Base-by-base conservation (phyloP, 2,888 invertebrate genomes). In the Lepetodrilus schrolli region DNA sequence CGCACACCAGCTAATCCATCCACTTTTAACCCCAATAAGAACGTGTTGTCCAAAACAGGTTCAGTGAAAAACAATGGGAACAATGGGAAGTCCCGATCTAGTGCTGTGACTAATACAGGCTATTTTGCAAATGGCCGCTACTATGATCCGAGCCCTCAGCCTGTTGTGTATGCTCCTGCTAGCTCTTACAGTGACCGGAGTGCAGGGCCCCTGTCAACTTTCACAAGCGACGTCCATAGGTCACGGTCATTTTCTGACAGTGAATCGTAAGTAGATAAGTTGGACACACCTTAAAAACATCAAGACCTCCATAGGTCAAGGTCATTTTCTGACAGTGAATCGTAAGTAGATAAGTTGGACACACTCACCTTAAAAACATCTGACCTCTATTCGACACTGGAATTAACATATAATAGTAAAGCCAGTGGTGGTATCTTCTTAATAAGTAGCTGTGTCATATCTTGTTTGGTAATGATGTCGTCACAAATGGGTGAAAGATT, bases 151-250 rank as follows among this genome's bases (percentile, higher is more conserved):
- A 81, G 80, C 36, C 85, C 86, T 10, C 81, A 81, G 65, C 78
- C 81, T 8, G 82, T 83, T 50, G 79, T 87, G 4, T 87, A 87
- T 71, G 86, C 87, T n/a, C 86, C 86, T 23, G 85, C 84, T 5
- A 86, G 87, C 74, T 85, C 83, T 4, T 86, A 86, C 80, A 86
- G 86, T 76, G 86, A 86, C 69, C 73, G 84, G 37, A 86, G 85
- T 66, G 84, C 83, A 70, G 82, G 77, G 5, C 79, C 79, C 7
- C 72, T 84, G 51, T 84, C 86, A n/a, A 87, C 87, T 7, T 87
- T 87, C 75, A 73, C 78, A 4, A 75, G 82, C 17, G 85, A 85
- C 66, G 65, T 69, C 48, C 83, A 82, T 20, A 77, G 78, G 65
- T 82, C 82, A 49, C 74, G 74, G 49, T 82, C 83, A 66, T 75